phyloP scores from a whole-genome alignment of 2,888 invertebrate species.

The Rhagophthalmus giganteus region DNA sequence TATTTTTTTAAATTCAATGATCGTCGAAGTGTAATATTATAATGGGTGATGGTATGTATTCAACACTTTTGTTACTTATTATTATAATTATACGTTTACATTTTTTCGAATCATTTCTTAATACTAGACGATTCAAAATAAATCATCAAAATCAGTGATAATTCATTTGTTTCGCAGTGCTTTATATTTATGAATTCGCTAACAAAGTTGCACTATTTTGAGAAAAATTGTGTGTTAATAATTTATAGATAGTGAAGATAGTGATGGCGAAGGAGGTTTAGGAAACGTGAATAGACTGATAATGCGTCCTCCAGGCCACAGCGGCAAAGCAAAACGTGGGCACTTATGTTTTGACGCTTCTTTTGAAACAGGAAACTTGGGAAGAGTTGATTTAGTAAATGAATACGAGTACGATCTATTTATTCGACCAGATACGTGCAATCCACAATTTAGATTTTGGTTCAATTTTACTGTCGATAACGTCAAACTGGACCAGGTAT shows the following conservation, averaged over 20 bases:
- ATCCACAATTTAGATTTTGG: constrained; percentile 91
- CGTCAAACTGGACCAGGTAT: constrained; percentile 86
- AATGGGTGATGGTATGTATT: no score
- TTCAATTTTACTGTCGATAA: constrained; percentile 99
- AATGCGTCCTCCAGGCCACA: constrained; percentile 87
- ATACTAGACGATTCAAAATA: no score
- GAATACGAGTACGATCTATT: constrained; percentile 96
- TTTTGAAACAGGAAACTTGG: constrained; percentile 95
- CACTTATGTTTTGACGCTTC: constrained; percentile 97
- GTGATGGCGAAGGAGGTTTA: constrained; percentile 89
- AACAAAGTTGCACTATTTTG: no score
- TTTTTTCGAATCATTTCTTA: no score
- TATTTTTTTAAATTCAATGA: no score
- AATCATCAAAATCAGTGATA: no score
- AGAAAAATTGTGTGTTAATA: no score
- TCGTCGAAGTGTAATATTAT: no score
- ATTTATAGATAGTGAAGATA: constrained; percentile 83
- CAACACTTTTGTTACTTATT: no score
- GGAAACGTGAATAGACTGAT: constrained; percentile 90
- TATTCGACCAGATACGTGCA: constrained; percentile 94
- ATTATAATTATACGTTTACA: no score
- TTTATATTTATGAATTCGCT: no score
- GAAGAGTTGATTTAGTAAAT: constrained; percentile 90
- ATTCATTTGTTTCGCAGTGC: no score
- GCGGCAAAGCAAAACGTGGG: constrained; percentile 93